These are phyloP conservation scores for Crotalus viridis DNA, from an alignment of 2,113 vertebrate species.

Conservation along the genomic window DNA sequence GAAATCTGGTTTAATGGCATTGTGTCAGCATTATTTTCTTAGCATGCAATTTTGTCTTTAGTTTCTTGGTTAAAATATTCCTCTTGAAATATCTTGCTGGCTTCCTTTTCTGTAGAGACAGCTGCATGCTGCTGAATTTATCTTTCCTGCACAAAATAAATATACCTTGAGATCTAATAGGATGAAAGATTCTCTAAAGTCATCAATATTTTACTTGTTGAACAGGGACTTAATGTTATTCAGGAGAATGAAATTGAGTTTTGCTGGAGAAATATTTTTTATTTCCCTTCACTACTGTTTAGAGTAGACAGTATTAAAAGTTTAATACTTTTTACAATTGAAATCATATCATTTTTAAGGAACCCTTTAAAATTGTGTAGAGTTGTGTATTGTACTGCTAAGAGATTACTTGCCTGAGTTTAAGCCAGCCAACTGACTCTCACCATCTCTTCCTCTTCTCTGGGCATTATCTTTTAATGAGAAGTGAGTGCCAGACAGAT, in stretches of 20 bases:
- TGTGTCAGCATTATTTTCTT: neutral
- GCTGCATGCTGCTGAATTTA: neutral
- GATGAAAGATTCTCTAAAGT: slow-evolving; percentile 19
- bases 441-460: neutral
- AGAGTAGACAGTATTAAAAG: slow-evolving; percentile 43
- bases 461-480: neutral
- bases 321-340: slow-evolving; percentile 52
- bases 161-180: slow-evolving; percentile 6
- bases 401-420: slow-evolving; percentile 7
- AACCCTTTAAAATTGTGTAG: slow-evolving; percentile 7
- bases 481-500: neutral
- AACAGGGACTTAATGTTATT: slow-evolving; percentile 19
- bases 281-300: slow-evolving; percentile 39
- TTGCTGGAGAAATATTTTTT: slow-evolving; percentile 1
- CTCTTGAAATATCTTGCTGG: neutral
- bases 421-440: neutral
- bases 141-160: rapidly evolving
- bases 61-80: neutral
- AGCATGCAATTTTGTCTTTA: neutral
- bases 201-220: slow-evolving; percentile 34
- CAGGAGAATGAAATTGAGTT: slow-evolving; percentile 22
- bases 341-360: slow-evolving; percentile 50
- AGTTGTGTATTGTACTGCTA: slow-evolving; percentile 21
- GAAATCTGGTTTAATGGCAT: neutral
- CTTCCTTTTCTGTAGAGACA: neutral